Base-by-base conservation (phyloP, 2,113 vertebrate species). In the Saimiri boliviensis region DNA sequence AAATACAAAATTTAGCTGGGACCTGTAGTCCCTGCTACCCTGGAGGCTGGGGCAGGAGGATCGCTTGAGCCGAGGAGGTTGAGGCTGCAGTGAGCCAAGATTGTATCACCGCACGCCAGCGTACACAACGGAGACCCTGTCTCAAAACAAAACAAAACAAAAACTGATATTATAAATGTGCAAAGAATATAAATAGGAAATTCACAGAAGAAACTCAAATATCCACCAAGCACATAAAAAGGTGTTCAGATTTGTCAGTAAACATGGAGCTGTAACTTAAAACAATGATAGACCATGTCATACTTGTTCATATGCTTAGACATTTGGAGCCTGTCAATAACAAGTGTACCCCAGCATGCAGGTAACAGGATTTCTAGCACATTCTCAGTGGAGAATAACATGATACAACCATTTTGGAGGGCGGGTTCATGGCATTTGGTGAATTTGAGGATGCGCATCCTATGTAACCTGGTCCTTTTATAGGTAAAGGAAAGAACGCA, bases 271-370 rank as follows among this genome's bases (percentile, higher is more conserved):
- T 35, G 3, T 32, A 71, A 60, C 68, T 3, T 45, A 27, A 49
- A 88, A 77, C 16, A 42, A 11, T 14, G 40, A 32, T 2, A 25
- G 12, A 17, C 13, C 9, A 5, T 20, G 6, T 52, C 71, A 25
- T 17, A 1, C 66, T 30, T 1, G 0, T 54, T 49, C 45, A 32
- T 30, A 35, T 32, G 27, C 30, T 49, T 3, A 40, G 42, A 47
- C 1, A 0, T 6, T 6, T 32, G 13, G 21, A 35, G 8, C 19
- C 60, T 35, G 6, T n/a, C 9, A 3, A 4, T 23, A 8, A 79
- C 19, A 8, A 42, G 16, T 2, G 32, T 27, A 19, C 35, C 35
- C 54, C 23, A 1, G 17, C 6, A 9, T 4, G 42, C 9, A 17
- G 77, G 23, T 12, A 20, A 20, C 14, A 37, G n/a, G 66, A 2